Percentiles rank a stretch among this genome's conserved stretches.
Conservation (phyloP, 2,888 invertebrate species). For the Geophilus truncorum region DNA sequence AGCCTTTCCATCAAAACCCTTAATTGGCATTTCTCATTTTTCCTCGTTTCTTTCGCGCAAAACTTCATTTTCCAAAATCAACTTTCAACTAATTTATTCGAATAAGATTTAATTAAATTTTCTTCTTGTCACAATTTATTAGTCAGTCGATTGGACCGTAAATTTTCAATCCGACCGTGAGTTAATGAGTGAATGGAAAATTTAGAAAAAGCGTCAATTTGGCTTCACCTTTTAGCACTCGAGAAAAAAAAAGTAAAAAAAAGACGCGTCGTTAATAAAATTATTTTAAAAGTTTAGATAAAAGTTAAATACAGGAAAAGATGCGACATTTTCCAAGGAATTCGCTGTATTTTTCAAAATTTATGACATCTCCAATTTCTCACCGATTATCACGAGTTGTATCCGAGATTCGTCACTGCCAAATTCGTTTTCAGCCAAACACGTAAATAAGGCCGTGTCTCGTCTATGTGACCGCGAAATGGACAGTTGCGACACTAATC, state of each 20-base stretch:
- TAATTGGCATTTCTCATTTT: too few species aligned
- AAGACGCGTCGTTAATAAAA: too few species aligned
- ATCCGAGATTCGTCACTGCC: constrained; percentile 27
- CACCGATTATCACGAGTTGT: constrained; percentile 15
- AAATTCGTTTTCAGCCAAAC: constrained; percentile 28
- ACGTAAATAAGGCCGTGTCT: not conserved
- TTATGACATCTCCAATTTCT: not conserved
- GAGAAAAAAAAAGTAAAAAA: not conserved
- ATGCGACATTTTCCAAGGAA: too few species aligned
- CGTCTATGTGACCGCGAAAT: not conserved
- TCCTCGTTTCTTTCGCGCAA: not conserved
- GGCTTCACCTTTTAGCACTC: too few species aligned
- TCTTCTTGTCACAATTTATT: not conserved
- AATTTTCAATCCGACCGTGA: not conserved
- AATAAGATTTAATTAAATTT: not conserved
- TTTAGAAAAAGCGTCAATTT: too few species aligned
- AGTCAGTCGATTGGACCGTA: not conserved
- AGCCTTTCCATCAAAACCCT: not conserved
- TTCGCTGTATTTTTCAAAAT: too few species aligned
- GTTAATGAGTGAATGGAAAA: too few species aligned
- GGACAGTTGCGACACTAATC: not conserved
- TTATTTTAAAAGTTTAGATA: too few species aligned
- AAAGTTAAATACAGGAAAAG: too few species aligned
- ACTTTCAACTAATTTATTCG: not conserved
- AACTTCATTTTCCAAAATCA: not conserved